phyloP scores from a whole-genome alignment of 1,140 invertebrate genomes.

The Anagrus nilaparvatae region DNA sequence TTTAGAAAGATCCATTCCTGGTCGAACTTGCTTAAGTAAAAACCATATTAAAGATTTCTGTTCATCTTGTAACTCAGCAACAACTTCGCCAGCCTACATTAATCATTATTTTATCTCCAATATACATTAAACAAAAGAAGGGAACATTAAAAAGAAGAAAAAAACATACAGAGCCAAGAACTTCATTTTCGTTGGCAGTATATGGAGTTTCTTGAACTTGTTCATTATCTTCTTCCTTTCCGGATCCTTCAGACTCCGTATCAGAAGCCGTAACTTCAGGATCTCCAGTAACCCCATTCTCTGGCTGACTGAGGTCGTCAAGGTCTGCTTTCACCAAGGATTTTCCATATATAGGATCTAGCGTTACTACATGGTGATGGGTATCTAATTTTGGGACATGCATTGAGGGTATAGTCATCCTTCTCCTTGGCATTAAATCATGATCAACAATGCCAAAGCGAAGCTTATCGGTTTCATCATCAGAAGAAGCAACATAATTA shows the following conservation, averaged over 20 bases:
- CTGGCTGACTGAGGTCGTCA: constrained; percentile 40
- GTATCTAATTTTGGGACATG: constrained; percentile 34
- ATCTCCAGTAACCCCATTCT: constrained; percentile 38
- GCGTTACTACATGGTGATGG: constrained; percentile 35
- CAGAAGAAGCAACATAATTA: constrained; percentile 24
- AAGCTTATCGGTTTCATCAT: constrained; percentile 11
- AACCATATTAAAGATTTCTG: constrained; percentile 93
- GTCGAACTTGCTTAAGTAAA: constrained; percentile 85
- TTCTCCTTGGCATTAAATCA: constrained; percentile 17
- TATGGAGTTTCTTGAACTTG: constrained; percentile 51
- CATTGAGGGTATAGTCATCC: constrained; percentile 34
- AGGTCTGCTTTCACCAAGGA: constrained; percentile 32
- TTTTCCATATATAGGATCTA: constrained; percentile 36
- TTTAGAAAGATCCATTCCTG: constrained; percentile 94
- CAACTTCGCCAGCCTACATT: constrained; percentile 80
- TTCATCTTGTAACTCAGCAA: constrained; percentile 86
- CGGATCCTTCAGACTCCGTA: constrained; percentile 43
- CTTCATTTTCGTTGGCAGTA: constrained; percentile 52
- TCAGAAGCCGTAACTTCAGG: constrained; percentile 44
- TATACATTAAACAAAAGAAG: no score
- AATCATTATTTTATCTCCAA: no score
- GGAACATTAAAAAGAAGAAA: neutral
- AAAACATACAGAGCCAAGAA: constrained; percentile 54
- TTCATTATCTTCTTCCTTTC: constrained; percentile 43
- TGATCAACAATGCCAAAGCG: no score